Base-by-base conservation (phyloP, 2,113 vertebrate species). In the Otocyon megalotis region DNA sequence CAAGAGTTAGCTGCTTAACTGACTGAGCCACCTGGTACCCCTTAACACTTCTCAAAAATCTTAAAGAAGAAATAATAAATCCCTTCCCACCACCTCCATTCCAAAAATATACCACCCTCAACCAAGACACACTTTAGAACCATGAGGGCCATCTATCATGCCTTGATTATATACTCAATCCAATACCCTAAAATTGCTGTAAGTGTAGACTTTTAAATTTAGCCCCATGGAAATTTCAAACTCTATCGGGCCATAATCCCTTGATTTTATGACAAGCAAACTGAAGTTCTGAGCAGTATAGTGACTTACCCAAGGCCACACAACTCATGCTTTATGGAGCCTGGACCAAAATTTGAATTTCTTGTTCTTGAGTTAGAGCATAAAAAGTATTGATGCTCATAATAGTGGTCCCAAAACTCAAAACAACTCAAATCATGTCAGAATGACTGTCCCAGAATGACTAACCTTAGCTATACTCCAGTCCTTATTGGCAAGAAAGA, bases 401-500 rank as follows among this genome's bases (percentile, higher is more conserved):
- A 65, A 82, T 26, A 63, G 1, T 53, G 48, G 62, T 48, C 83
- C 54, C 19, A 11, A 74, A 32, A 30, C 17, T 81, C 30, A 53
- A 13, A 50, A 69, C 43, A 69, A 14, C 28, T 48, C 58, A 85
- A 13, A 69, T 69, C 53, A 87, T 93, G 43, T 89, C 58, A 20
- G 37, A 53, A 37, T 50, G 53, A 48, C 20, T 54, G 81, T 84
- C 43, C 14, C 74, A 22, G 58, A 56, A 88, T 58, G 56, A 62
- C 24, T 62, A 74, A 74, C 48, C 62, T 92, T n/a, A 35, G 19
- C 17, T 71, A 84, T 80, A 87, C 43, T 89, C 11, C 26, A 74
- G 60, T 83, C 88, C 50, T 96, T 76, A 81, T 32, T 60, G 50
- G 69, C 20, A 71, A 96, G 43, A 95, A 85, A 58, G 43, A 80